Conservation (phyloP, 1,140 invertebrate species). For the Panagrolaimus sp. region DNA sequence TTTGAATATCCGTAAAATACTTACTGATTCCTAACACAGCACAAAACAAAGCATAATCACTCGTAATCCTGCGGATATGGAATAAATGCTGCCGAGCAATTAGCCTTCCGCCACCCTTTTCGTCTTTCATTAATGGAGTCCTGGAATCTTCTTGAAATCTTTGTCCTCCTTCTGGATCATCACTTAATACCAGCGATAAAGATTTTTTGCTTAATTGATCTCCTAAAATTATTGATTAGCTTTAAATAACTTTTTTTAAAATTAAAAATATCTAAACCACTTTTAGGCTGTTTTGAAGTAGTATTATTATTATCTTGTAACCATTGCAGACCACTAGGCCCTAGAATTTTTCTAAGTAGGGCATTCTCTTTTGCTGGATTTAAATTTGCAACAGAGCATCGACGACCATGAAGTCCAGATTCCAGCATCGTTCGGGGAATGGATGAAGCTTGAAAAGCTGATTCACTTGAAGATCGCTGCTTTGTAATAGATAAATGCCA, state of each 20-base stretch:
- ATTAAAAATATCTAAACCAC: no score
- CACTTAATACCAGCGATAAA: conserved; percentile 44
- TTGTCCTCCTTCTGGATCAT: conserved; percentile 46
- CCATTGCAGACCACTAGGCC: conserved; percentile 45
- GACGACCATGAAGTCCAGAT: conserved; percentile 16
- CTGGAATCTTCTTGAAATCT: conserved; percentile 30
- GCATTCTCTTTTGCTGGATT: conserved; percentile 43
- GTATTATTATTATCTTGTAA: not conserved
- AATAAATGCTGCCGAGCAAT: conserved; percentile 50
- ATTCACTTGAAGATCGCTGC: conserved; percentile 29
- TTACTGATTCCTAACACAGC: conserved; percentile 51
- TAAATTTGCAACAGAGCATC: conserved; percentile 35
- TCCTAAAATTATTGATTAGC: conserved; percentile 26
- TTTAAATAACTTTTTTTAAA: no score
- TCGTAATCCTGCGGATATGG: conserved; percentile 43
- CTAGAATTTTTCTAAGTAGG: conserved; percentile 43
- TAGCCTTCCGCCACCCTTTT: conserved; percentile 50
- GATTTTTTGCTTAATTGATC: conserved; percentile 45
- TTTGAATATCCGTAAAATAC: no score
- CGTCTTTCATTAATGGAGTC: conserved; percentile 47
- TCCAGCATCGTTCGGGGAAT: conserved; percentile 5
- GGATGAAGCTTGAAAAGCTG: conserved; percentile 23
- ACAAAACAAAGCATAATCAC: conserved; percentile 52
- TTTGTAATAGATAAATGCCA: conserved; percentile 35
- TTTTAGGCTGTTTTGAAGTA: no score